Evolutionary conservation across 2,113 vertebrate species (phyloP), one percentile per base, ranked within the genome.

Genomic region (Equus przewalskii): DNA sequence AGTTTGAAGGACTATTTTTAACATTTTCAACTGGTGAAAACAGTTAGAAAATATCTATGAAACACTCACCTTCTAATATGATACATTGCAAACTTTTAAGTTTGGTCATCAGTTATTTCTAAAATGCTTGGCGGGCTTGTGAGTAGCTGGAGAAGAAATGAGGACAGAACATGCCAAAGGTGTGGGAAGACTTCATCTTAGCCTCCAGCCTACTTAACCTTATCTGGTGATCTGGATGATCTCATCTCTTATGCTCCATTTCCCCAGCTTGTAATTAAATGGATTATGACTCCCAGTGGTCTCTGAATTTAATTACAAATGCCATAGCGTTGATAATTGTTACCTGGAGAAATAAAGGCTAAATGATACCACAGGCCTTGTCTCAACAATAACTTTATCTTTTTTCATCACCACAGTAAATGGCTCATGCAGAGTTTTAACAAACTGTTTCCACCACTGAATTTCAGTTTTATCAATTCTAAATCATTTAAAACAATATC

Each of bases 281-380:
- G 41, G 96, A 91, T 82, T 88, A 92, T 96, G 88, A 88, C 85
- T 94, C 96, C 97, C 96, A 94, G 76, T 84, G 21, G 60, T 91
- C 70, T 94, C 91, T 67, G 60, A 84, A 97, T 95, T 97, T 94
- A 96, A 97, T 97, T 98, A 95, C 93, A 75, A 96, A 94, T 94
- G 94, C 21, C n/a, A 24, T 67, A 58, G 46, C 86, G 81, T 93
- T 91, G 91, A 95, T 95, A 94, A 95, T 87, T 94, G 67, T 88
- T 85, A 94, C 91, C 93, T 95, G 81, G 79, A 97, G 96, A 94
- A 94, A 96, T 91, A 44, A 92, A 89, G 54, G 62, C 75, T 72
- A 88, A 91, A 33, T 91, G 78, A 78, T 56, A 84, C 51, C 73
- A 46, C 49, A n/a, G 54, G 41, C n/a, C 41, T 92, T 82, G 3